Conservation (phyloP, 2,888 invertebrate species). For the Pammene fasciana region DNA sequence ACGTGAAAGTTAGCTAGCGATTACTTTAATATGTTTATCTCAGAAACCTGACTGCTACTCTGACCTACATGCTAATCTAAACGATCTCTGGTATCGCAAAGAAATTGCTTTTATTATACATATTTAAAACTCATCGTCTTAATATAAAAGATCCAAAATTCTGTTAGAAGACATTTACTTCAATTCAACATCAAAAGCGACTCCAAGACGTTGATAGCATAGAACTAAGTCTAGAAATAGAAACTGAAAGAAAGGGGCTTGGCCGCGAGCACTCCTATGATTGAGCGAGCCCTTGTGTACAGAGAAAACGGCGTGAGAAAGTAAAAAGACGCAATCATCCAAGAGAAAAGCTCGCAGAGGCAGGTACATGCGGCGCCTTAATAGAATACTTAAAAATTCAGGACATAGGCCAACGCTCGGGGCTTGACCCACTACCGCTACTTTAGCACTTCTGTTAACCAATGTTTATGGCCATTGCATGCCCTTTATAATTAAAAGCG, state of each 20-base stretch:
- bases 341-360: conserved; percentile 71
- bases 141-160: background rate
- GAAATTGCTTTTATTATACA: conserved; percentile 4
- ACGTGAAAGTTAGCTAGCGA: conserved; percentile 62
- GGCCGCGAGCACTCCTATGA: conserved; percentile 60
- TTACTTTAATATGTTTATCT: conserved; percentile 38
- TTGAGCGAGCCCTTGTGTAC: conserved; percentile 56
- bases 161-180: too few relatives aligned
- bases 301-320: conserved; percentile 67
- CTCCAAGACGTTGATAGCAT: conserved; percentile 29
- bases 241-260: conserved; percentile 49
- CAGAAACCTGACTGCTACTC: conserved; percentile 41
- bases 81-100: conserved; percentile 10
- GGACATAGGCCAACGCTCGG: conserved; percentile 56
- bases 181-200: conserved; percentile 4
- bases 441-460: conserved; percentile 30
- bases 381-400: conserved; percentile 80
- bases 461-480: conserved; percentile 32
- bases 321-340: conserved; percentile 79
- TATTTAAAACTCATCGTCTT: background rate
- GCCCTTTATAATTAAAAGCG: conserved; percentile 30
- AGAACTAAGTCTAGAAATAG: conserved; percentile 39
- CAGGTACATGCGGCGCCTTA: conserved; percentile 60
- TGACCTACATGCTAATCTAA: conserved; percentile 38
- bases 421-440: conserved; percentile 65